A percentile compares a stretch with the other conserved stretches of the same genome.
phyloP scores from a whole-genome alignment of 2,888 invertebrate genomes.

The Acrobeloides nanus region DNA sequence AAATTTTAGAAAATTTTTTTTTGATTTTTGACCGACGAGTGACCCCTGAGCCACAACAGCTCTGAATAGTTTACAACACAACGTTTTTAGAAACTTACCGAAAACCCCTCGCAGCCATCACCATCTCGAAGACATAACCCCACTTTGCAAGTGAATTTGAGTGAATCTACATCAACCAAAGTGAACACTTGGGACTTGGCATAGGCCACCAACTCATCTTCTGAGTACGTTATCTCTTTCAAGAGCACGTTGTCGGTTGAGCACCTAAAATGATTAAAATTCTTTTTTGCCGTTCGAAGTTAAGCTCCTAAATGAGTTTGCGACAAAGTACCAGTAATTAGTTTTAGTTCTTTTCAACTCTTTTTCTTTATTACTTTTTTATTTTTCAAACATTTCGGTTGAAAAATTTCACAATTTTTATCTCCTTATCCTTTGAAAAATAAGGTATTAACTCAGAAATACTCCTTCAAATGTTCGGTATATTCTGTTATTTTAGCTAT shows the following conservation, averaged over 20 bases:
- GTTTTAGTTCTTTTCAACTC: too few relatives aligned
- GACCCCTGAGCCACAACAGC: too few relatives aligned
- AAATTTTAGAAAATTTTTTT: too few relatives aligned
- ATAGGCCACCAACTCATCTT: constrained; percentile 40
- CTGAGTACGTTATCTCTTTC: constrained; percentile 37
- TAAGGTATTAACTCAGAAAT: too few relatives aligned
- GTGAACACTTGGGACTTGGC: constrained; percentile 41
- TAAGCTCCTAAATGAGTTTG: not conserved
- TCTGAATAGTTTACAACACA: too few relatives aligned
- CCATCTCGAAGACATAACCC: constrained; percentile 44
- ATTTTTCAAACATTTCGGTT: too few relatives aligned
- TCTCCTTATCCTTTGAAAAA: too few relatives aligned
- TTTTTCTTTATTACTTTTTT: not conserved
- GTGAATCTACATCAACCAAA: constrained; percentile 35
- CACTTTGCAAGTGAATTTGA: constrained; percentile 33
- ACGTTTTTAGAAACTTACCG: constrained; percentile 25
- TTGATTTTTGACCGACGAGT: not conserved
- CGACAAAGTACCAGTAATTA: not conserved
- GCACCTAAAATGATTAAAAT: constrained; percentile 2
- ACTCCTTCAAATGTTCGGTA: too few relatives aligned
- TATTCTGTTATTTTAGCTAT: too few relatives aligned
- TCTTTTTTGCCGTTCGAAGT: too few relatives aligned
- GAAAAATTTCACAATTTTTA: too few relatives aligned
- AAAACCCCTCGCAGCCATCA: constrained; percentile 47
- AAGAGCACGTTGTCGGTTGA: constrained; percentile 32